Base-by-base conservation (phyloP, 2,113 vertebrate species). In the Camelus dromedarius region DNA sequence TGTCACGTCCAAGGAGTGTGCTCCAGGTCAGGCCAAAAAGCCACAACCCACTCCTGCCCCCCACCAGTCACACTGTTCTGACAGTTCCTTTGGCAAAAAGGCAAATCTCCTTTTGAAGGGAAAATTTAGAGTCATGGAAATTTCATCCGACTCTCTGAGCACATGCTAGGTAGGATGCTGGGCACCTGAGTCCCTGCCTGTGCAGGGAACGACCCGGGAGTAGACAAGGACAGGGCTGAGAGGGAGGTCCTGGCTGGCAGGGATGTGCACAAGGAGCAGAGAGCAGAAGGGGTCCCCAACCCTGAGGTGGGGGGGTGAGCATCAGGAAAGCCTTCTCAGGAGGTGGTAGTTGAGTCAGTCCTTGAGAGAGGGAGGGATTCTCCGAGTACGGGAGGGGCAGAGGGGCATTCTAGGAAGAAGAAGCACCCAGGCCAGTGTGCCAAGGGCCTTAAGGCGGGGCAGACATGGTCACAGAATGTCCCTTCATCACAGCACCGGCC, bases 391-490 rank as follows among this genome's bases (percentile, higher is more conserved):
- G 13, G 38, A 82, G 16, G 35, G 28, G 20, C 12, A 75, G n/a
- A 64, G 24, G 58, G 9, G 12, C 1, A 4, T 38, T 30, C 80
- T 46, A 90, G 76, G 35, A 83, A 86, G 32, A 83, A 35, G 67
- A 67, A 35, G 22, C 38, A 16, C 26, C 4, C 6, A 52, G 20
- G 12, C 48, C 28, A 54, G 66, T 42, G 66, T 42, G 64, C 35
- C 1, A 0, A 38, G 0, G 64, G 16, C 0, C 0, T 30, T 58
- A 93, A 30, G n/a, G 6, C 3, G 1, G 11, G 60, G 42, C 8
- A 0, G 56, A 32, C 32, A 18, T 0, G 0, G 19, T 69, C 42
- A 86, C 16, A 42, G 32, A 1, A 22, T 35, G 26, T 14, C 42
- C n/a, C 38, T 20, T 28, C 19, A n/a, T 20, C 58, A 10, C 1